These are phyloP conservation scores for Dermatemys mawii DNA, from an alignment of 2,113 vertebrate species.

Conservation along the genomic window DNA sequence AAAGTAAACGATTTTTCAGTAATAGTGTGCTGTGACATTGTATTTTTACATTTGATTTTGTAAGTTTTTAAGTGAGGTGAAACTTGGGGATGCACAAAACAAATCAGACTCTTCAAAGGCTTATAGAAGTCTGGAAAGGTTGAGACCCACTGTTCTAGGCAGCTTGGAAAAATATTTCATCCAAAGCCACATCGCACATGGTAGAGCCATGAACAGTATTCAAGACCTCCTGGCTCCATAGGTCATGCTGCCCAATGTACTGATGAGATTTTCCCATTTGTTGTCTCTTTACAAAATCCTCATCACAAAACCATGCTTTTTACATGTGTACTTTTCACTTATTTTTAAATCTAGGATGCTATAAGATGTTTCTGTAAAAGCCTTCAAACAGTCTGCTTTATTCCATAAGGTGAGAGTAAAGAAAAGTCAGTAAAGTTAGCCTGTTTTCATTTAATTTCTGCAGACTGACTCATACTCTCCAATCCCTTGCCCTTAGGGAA, in stretches of 20 bases:
- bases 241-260: background rate
- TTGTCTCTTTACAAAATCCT: background rate
- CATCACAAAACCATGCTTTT: conserved; percentile 5
- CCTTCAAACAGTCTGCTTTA: background rate
- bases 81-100: no score
- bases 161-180: background rate
- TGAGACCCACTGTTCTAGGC: background rate
- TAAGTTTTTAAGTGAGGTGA: no score
- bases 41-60: no score
- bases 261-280: background rate
- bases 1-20: no score
- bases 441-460: conserved; percentile 77
- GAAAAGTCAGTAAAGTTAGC: conserved; percentile 66
- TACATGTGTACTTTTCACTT: background rate
- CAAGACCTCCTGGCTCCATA: background rate
- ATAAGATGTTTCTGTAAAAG: background rate
- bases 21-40: no score
- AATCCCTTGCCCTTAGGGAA: conserved; percentile 77
- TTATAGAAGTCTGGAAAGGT: no score
- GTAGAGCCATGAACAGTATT: background rate
- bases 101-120: no score
- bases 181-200: background rate
- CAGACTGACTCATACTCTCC: conserved; percentile 77
- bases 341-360: conserved; percentile 12
- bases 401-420: conserved; percentile 51